These are phyloP conservation scores for Dynastes grantii DNA, from an alignment of 2,888 invertebrate species.

Conservation along the genomic window DNA sequence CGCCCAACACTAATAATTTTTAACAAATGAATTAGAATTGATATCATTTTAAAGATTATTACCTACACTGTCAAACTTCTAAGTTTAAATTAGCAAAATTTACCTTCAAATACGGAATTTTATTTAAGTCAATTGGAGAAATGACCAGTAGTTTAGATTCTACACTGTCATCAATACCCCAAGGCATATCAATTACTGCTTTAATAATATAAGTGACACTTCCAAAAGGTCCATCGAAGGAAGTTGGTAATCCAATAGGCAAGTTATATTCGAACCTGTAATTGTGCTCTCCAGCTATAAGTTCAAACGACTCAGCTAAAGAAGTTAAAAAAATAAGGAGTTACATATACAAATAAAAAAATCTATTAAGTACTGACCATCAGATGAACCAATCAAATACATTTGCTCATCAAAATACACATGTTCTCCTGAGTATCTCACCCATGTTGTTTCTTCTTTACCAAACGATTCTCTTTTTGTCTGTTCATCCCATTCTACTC, in stretches of 20 bases:
- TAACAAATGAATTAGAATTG: too few species aligned
- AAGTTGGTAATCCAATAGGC: constrained; percentile 17
- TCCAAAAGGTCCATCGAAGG: neutral
- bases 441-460: neutral
- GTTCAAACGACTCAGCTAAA: constrained; percentile 25
- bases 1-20: too few species aligned
- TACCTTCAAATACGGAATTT: neutral
- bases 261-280: constrained; percentile 19
- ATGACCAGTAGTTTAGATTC: neutral
- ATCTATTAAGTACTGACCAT: constrained; percentile 6
- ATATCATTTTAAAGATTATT: too few species aligned
- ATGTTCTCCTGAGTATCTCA: constrained; percentile 3
- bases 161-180: constrained; percentile 11
- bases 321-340: neutral
- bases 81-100: neutral
- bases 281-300: constrained; percentile 1
- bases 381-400: constrained; percentile 3
- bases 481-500: constrained; percentile 13
- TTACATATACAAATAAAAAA: neutral
- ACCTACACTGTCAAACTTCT: too few species aligned
- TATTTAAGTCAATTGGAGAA: constrained; percentile 27
- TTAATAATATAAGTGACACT: constrained; percentile 4
- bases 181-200: constrained; percentile 3
- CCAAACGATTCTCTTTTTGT: neutral
- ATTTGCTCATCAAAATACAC: constrained; percentile 19